Evolutionary conservation across 2,888 invertebrate species (phyloP).

Genomic region (Sicus ferrugineus): DNA sequence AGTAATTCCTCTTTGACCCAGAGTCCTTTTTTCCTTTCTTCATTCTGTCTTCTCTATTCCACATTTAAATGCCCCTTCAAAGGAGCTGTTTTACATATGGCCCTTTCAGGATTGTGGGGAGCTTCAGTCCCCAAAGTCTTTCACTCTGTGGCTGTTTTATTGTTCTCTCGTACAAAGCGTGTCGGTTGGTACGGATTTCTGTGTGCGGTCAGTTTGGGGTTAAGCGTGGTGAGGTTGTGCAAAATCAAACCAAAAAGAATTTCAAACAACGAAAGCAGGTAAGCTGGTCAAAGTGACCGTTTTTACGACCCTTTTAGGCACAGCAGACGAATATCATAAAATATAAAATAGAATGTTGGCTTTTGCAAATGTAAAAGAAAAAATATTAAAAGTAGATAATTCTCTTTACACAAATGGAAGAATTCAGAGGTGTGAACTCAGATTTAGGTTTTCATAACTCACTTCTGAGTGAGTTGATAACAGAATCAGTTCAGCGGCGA

Average conservation of each 20-base stretch:
- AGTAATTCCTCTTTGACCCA: neutral
- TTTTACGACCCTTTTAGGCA: neutral
- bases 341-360: neutral
- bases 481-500: neutral
- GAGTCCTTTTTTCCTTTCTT: neutral
- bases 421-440: too few relatives aligned
- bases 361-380: too few relatives aligned
- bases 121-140: conserved; percentile 7
- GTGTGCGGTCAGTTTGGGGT: conserved; percentile 21
- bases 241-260: conserved; percentile 24
- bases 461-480: neutral
- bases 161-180: too few relatives aligned
- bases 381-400: too few relatives aligned
- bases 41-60: conserved; percentile 1
- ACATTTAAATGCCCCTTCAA: conserved; percentile 10
- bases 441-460: too few relatives aligned
- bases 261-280: conserved; percentile 3
- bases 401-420: too few relatives aligned
- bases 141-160: neutral
- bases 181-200: neutral
- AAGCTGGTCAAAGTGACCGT: neutral
- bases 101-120: conserved; percentile 13
- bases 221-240: conserved; percentile 9
- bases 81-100: conserved; percentile 15
- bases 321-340: neutral